Conservation (phyloP, 1,140 invertebrate species). For the Pseudomyrmex cubaensis region DNA sequence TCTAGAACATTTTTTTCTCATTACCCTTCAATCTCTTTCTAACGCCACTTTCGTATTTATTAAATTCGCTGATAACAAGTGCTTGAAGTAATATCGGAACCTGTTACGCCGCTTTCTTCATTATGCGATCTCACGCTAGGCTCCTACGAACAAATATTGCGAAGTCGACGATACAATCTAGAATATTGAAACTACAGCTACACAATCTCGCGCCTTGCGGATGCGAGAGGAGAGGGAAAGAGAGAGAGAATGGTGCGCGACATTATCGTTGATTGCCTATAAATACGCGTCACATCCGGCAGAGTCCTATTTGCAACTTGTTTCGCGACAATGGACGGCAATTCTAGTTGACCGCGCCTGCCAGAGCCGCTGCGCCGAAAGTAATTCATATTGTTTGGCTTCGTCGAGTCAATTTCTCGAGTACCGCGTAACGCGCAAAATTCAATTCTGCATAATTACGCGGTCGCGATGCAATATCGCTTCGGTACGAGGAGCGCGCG, state of each 20-base stretch:
- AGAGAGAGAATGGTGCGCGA: not conserved
- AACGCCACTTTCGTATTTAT: constrained; percentile 11
- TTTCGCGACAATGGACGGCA: constrained; percentile 49
- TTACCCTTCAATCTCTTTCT: not conserved
- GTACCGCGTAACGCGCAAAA: not conserved
- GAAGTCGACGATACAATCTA: constrained; percentile 60
- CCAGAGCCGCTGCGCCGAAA: constrained; percentile 6
- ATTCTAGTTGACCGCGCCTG: constrained; percentile 48
- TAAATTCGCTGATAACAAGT: not conserved
- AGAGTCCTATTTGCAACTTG: constrained; percentile 56
- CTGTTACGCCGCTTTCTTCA: constrained; percentile 33
- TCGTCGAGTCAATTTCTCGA: constrained; percentile 38
- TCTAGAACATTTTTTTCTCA: not conserved
- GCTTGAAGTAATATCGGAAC: constrained; percentile 33
- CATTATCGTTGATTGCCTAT: constrained; percentile 59
- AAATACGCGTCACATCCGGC: constrained; percentile 46
- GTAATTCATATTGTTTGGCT: constrained; percentile 38
- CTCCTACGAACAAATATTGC: constrained; percentile 56
- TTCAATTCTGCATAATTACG: constrained; percentile 20
- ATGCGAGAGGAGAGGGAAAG: not conserved
- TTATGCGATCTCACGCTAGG: constrained; percentile 49
- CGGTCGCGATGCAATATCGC: not conserved
- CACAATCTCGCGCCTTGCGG: constrained; percentile 17
- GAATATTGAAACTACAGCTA: constrained; percentile 41
- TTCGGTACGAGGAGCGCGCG: not conserved